Evolutionary conservation across 2,888 invertebrate genomes (phyloP).

Genomic region (Microctonus aethiopoides): DNA sequence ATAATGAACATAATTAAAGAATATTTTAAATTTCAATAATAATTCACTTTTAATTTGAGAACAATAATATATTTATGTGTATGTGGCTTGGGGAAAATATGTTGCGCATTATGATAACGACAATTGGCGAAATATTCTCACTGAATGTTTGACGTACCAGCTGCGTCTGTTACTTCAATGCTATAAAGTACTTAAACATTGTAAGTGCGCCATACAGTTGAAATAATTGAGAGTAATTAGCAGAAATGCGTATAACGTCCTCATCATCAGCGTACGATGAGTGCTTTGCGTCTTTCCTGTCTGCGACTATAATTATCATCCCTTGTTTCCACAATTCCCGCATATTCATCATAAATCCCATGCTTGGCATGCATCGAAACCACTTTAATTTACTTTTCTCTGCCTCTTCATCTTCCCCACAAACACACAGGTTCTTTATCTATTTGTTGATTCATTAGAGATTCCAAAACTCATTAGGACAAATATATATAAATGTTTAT

Average conservation of each 20-base stretch:
- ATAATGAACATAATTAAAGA: not conserved
- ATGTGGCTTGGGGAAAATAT: not conserved
- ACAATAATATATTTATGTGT: not conserved
- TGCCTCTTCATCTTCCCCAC: not conserved
- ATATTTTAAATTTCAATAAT: no score
- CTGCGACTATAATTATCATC: slow-evolving; percentile 24
- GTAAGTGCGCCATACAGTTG: slow-evolving; percentile 7
- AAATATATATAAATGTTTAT: not conserved
- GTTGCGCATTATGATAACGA: not conserved
- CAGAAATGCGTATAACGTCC: slow-evolving; percentile 3
- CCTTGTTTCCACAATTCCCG: slow-evolving; percentile 15
- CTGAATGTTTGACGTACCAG: slow-evolving; percentile 10
- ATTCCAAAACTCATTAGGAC: not conserved
- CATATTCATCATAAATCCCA: slow-evolving; percentile 10
- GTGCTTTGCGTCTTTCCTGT: not conserved
- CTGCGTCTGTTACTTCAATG: slow-evolving; percentile 16
- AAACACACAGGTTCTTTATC: not conserved
- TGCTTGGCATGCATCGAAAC: slow-evolving; percentile 8
- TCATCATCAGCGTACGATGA: slow-evolving; percentile 12
- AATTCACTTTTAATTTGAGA: not conserved
- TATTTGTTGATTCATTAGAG: not conserved
- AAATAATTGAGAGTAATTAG: slow-evolving; percentile 24
- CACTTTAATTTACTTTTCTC: not conserved
- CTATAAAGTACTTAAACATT: slow-evolving; percentile 1
- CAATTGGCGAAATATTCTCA: slow-evolving; percentile 12